Evolutionary conservation across 2,113 vertebrate species (phyloP).

Genomic region (Myotis yumanensis): DNA sequence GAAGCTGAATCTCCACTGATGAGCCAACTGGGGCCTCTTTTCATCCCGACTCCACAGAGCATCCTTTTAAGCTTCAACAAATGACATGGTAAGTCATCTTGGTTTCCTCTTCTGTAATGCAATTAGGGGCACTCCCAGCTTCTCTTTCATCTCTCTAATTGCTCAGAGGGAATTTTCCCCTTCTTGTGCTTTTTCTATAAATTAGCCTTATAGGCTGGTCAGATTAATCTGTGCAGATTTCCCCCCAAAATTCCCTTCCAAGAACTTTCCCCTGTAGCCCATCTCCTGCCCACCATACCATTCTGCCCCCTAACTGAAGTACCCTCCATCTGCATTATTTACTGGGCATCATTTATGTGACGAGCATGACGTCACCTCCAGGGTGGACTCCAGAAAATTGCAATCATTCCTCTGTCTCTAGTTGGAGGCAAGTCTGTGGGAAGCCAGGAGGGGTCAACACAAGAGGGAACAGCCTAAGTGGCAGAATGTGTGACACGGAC

Average conservation of each 20-base stretch:
- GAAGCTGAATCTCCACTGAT: fast-evolving
- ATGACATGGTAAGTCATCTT: neutral
- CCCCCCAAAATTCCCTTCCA: conserved; percentile 62
- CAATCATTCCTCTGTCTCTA: neutral
- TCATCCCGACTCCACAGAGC: neutral
- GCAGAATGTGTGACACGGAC: neutral
- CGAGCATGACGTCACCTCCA: neutral
- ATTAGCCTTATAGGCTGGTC: conserved; percentile 34
- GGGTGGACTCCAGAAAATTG: neutral
- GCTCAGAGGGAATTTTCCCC: conserved; percentile 39
- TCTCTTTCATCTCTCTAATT: neutral
- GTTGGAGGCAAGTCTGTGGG: neutral
- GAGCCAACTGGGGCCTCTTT: neutral
- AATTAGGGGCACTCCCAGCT: conserved; percentile 48
- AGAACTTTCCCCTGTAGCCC: neutral
- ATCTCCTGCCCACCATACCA: neutral
- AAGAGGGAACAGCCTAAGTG: neutral
- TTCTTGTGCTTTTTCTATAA: conserved; percentile 31
- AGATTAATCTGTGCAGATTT: conserved; percentile 59
- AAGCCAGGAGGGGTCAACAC: neutral
- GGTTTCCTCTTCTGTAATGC: conserved; percentile 1
- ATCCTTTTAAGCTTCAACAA: neutral
- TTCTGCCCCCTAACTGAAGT: neutral
- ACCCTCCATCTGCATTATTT: neutral
- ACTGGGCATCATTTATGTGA: neutral